Evolutionary conservation across 2,888 invertebrate genomes (phyloP).

Genomic region (Himalopsyche anomala): DNA sequence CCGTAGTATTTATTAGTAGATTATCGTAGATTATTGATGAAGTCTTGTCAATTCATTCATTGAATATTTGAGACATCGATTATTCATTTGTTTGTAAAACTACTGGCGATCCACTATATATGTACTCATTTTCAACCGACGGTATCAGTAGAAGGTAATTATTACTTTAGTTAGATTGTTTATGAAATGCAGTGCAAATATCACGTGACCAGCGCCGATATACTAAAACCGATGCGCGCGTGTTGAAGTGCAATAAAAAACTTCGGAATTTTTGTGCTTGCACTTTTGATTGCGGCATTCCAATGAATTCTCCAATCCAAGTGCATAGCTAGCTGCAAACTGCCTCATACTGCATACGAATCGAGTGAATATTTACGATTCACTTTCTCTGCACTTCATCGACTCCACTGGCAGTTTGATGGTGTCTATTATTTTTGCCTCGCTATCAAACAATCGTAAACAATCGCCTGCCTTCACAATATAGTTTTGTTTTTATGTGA

Average conservation of each 20-base stretch:
- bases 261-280: constrained; percentile 32
- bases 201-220: constrained; percentile 1
- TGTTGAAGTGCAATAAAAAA: constrained; percentile 6
- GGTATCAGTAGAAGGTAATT: neutral
- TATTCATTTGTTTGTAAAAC: too few relatives aligned
- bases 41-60: too few relatives aligned
- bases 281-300: constrained; percentile 42
- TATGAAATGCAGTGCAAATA: neutral
- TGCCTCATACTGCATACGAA: neutral
- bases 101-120: too few relatives aligned
- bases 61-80: too few relatives aligned
- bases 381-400: constrained; percentile 5
- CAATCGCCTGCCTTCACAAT: neutral
- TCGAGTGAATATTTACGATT: neutral
- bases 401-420: neutral
- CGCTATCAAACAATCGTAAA: neutral
- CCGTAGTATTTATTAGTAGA: too few relatives aligned
- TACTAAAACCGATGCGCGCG: neutral
- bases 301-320: neutral
- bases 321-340: neutral
- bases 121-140: neutral
- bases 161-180: neutral
- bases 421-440: neutral
- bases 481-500: neutral
- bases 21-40: too few relatives aligned